A percentile compares a stretch with the other conserved stretches of the same genome.
Conservation (phyloP, 2,797 vertebrate genomes). For the Rhyacichthys aspro region DNA sequence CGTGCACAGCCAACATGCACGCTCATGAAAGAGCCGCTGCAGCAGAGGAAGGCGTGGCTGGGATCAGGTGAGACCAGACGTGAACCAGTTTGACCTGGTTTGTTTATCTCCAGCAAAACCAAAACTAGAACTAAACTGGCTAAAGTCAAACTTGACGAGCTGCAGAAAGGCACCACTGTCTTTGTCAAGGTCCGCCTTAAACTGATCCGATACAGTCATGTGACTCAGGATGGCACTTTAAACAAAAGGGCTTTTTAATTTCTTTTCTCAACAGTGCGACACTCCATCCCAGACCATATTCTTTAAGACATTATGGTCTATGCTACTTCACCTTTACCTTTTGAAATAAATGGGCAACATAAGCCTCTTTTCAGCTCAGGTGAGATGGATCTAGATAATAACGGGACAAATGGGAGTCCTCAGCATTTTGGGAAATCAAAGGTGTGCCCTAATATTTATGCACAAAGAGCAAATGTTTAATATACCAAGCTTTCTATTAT, state of each 20-base stretch:
- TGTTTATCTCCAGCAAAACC: background rate
- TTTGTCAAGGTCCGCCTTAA: no score
- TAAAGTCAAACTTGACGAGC: background rate
- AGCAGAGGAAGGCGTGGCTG: constrained; percentile 30
- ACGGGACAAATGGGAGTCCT: no score
- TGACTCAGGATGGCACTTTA: background rate
- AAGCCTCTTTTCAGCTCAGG: background rate
- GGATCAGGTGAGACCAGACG: constrained; percentile 22
- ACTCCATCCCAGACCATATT: background rate
- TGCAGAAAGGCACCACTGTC: background rate
- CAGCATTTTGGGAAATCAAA: no score
- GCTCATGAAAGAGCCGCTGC: constrained; percentile 2
- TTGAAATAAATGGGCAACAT: no score
- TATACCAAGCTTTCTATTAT: no score
- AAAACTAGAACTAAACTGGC: constrained; percentile 13
- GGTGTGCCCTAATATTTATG: no score
- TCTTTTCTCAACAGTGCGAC: no score
- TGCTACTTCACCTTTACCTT: no score
- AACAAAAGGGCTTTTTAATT: background rate
- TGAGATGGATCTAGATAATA: no score
- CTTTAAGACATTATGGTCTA: background rate
- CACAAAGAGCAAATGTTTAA: no score
- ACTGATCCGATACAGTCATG: no score
- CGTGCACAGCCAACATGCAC: background rate
- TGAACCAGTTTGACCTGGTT: constrained; percentile 52